Evolutionary conservation across 2,888 invertebrate genomes (phyloP), one percentile per base, ranked within the genome.

Genomic region (Drosophila phalerata): DNA sequence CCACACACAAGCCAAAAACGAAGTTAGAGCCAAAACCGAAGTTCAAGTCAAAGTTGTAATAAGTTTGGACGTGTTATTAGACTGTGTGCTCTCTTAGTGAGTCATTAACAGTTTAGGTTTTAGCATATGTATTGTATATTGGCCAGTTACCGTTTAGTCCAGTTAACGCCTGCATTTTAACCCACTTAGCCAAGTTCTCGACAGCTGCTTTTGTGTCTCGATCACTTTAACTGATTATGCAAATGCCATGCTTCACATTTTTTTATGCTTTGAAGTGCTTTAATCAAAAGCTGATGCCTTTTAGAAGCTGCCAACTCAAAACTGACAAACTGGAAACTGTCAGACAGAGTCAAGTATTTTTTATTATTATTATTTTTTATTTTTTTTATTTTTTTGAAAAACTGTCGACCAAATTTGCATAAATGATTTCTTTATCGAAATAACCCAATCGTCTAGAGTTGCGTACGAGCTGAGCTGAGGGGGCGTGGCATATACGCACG

Each of bases 391-490:
- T 38, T 62, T 61, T 34, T 55, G 11, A 79, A 51, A 63, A 76
- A 73, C 75, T 81, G 81, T 77, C 70, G 62, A 62, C 48, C 32
- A 45, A 73, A 90, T 88, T 88, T 79, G 80, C 89, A 88, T 88
- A 87, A 87, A 82, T 88, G 90, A 90, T 88, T 87, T 87, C 89
- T 90, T 76, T 81, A 90, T 88, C 81, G 80, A 66, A 38, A 64
- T 67, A 65, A 63, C 69, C 85, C 80, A 85, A 85, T 85, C 74
- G 73, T 62, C 77, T 82, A 57, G 49, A 64, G 61, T 66, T 69
- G 48, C 56, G 49, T 64, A 49, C 19, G 40, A 45, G 22, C 63
- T 43, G 76, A 22, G 22, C 22, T 4, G 22, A 22, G 22, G 69
- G 69, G 84, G 85, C 86, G 85, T 88, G 81, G 71, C 56, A 49